A percentile compares a stretch with the other conserved stretches of the same genome.
These are phyloP conservation scores for Lasius fuliginosus DNA, from an alignment of 2,888 invertebrate genomes.

Conservation along the genomic window DNA sequence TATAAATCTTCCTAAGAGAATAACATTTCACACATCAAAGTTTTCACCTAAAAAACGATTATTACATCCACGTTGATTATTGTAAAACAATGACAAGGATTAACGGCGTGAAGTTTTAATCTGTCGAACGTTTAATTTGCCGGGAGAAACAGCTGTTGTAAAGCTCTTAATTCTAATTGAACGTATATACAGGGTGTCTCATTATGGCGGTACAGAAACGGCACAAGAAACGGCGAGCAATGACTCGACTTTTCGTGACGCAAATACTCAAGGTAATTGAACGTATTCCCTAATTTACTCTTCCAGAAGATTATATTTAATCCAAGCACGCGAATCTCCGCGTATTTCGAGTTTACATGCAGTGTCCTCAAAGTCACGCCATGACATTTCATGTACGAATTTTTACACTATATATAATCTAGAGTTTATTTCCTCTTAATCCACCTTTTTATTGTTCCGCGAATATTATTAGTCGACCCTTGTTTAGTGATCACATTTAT, in stretches of 20 bases:
- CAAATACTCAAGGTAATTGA: slow-evolving; percentile 35
- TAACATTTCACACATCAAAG: background rate
- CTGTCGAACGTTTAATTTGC: slow-evolving; percentile 31
- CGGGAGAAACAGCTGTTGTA: slow-evolving; percentile 20
- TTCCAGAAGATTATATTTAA: slow-evolving; percentile 13
- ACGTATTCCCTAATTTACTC: slow-evolving; percentile 32
- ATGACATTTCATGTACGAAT: background rate
- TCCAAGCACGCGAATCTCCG: slow-evolving; percentile 23
- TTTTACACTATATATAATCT: background rate
- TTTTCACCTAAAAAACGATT: background rate
- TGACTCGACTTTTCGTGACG: slow-evolving; percentile 43
- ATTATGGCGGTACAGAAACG: background rate
- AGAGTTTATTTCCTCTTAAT: background rate
- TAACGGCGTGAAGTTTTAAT: slow-evolving; percentile 26
- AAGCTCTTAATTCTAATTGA: slow-evolving; percentile 50
- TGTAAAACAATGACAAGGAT: slow-evolving; percentile 8
- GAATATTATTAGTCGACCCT: background rate
- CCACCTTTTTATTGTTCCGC: background rate
- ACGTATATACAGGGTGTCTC: slow-evolving; percentile 23
- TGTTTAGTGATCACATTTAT: background rate
- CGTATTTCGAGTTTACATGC: background rate
- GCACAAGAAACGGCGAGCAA: slow-evolving; percentile 12
- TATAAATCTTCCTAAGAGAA: background rate
- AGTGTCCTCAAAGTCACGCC: background rate
- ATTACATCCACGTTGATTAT: background rate